Conservation (phyloP, 1,140 invertebrate genomes). For the Cherax quadricarinatus region DNA sequence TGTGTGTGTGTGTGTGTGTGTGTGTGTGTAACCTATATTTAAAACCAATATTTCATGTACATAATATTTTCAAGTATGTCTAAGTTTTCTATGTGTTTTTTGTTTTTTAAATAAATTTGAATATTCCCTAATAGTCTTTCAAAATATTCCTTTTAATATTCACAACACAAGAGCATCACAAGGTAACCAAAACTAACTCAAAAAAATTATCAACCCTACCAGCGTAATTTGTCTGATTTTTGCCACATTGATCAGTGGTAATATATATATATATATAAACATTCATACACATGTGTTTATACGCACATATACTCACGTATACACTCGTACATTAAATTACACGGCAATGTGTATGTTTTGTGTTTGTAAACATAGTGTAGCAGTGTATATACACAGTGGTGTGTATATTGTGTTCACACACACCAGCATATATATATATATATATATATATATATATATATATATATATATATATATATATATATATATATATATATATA, state of each 20-base stretch:
- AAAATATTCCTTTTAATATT: neutral
- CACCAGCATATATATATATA: no score
- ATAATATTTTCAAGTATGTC: neutral
- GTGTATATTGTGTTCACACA: no score
- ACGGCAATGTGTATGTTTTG: neutral
- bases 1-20: no score
- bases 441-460: no score
- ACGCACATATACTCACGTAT: neutral
- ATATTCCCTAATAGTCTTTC: neutral
- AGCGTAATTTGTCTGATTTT: no score
- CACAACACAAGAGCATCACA: neutral
- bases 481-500: no score
- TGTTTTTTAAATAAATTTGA: neutral
- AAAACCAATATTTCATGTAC: no score
- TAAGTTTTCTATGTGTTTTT: neutral
- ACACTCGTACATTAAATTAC: no score
- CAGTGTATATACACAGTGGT: neutral
- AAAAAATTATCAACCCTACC: no score
- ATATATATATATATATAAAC: constrained; percentile 5
- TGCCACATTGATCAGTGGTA: neutral
- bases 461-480: no score
- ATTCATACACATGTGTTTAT: neutral
- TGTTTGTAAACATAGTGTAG: no score
- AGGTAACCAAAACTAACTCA: no score
- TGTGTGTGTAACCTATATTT: neutral